These are phyloP conservation scores for Pampus argenteus DNA, from an alignment of 2,797 vertebrate species.

Conservation along the genomic window DNA sequence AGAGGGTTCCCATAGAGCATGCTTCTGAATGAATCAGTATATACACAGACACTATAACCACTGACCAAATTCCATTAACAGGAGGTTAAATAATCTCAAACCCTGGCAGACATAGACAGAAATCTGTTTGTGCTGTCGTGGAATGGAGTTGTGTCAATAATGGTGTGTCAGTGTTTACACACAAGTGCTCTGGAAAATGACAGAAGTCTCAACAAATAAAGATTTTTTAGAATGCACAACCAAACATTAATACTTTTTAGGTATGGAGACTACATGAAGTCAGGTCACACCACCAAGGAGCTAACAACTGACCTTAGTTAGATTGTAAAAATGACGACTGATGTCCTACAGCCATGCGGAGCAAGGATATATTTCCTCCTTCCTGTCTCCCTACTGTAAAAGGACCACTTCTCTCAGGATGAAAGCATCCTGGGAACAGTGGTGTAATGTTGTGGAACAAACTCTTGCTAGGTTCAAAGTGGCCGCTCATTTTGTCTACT, in stretches of 20 bases:
- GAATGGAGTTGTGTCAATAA: conserved; percentile 18
- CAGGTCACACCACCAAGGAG: background rate
- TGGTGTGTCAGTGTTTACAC: conserved; percentile 28
- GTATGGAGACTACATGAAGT: conserved; percentile 14
- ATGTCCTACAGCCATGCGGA: conserved; percentile 12
- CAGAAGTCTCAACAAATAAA: conserved; percentile 22
- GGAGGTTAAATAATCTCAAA: conserved; percentile 35
- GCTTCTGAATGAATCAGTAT: conserved; percentile 19
- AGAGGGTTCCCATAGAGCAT: background rate
- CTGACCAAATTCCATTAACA: conserved; percentile 25
- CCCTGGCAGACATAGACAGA: conserved; percentile 14
- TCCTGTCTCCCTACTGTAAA: conserved; percentile 41
- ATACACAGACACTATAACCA: conserved; percentile 16
- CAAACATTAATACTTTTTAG: background rate
- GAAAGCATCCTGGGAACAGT: conserved; percentile 64
- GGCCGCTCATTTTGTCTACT: conserved; percentile 73
- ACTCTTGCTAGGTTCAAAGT: conserved; percentile 73
- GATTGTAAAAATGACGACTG: conserved; percentile 22
- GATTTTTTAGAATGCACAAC: conserved; percentile 17
- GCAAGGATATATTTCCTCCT: conserved; percentile 36
- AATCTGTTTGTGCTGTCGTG: conserved; percentile 28
- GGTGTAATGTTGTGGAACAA: conserved; percentile 84
- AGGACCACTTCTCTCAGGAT: conserved; percentile 53
- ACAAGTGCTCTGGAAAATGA: conserved; percentile 17
- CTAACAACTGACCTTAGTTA: conserved; percentile 19